A percentile compares a stretch with the other conserved stretches of the same genome.
Conservation (phyloP, 2,113 vertebrate species). For the Antechinus stuartii region DNA sequence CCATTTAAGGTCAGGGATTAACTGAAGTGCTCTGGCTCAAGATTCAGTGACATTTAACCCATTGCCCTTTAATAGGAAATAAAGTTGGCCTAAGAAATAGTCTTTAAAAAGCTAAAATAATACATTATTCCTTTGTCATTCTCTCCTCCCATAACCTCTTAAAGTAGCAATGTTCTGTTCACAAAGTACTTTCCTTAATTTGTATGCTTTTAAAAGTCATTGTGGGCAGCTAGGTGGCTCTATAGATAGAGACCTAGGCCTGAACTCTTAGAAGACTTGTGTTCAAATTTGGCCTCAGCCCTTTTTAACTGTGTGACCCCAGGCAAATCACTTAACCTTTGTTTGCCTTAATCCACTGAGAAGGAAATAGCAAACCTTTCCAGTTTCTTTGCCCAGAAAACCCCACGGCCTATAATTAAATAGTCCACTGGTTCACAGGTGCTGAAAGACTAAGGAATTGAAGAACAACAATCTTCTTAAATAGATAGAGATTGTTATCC, state of each 20-base stretch:
- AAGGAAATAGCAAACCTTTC: neutral
- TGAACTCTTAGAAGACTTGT: neutral
- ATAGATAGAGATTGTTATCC: neutral
- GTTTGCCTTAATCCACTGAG: neutral
- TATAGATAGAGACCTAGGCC: neutral
- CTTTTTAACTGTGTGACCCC: neutral
- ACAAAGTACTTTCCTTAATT: neutral
- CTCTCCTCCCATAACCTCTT: neutral
- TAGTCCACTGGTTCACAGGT: neutral
- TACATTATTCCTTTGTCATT: neutral
- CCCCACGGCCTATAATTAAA: neutral
- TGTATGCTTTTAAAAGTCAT: neutral
- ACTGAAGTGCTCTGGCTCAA: no score
- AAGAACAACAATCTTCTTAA: neutral
- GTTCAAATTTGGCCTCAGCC: neutral
- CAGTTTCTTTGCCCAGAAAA: neutral
- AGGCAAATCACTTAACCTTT: neutral
- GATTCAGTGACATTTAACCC: no score
- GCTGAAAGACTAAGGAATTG: neutral
- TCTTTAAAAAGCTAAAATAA: neutral
- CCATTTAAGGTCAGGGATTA: no score
- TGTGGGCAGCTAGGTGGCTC: neutral
- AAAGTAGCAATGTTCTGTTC: neutral
- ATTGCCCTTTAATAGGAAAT: no score
- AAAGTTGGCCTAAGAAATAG: neutral